Evolutionary conservation across 2,797 vertebrate genomes (phyloP), one percentile per base, ranked within the genome.

Genomic region (Pseudochaenichthys georgianus): DNA sequence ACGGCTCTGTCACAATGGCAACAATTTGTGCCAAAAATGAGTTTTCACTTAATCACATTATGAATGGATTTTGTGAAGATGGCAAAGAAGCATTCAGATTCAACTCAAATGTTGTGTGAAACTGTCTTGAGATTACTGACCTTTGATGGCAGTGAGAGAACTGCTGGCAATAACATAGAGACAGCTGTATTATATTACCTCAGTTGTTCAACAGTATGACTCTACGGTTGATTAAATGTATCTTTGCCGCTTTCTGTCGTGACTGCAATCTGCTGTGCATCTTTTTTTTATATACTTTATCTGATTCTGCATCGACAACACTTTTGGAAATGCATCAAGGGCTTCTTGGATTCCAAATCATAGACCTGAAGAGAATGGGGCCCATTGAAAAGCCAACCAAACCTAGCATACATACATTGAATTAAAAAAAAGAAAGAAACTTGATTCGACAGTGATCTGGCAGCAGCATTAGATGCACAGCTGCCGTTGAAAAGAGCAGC

Each of bases 201-300:
- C 13, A 17, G 47, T 41, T 51, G 23, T 50, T 34, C 47, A 46
- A 55, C 21, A 46, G 51, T 23, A 2, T 23, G 52, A 46, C 64
- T 31, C 21, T 9, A 13, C 13, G 64, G 17, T 68, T 66, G 64
- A 54, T 43, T 66, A 15, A 54, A 43, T 53, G 43, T 54, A 21
- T 28, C 41, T 43, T 54, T 45, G 43, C 23, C 1, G 5, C 60
- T 63, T 13, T 31, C 47, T 43, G 34, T 34, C 15, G 57, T 51
- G 46, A 28, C 55, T 3, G 8, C 47, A 43, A 19, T 53, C 69
- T 70, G 38, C 57, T 61, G 68, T 28, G 21, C 41, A 23, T 23
- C 23, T 23, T 23, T 23, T 23, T 23, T 23, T 23, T 23, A 23
- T 23, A 23, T 23, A 3, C 23, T 23, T 23, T 3, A 23, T 23